Evolutionary conservation across 2,113 vertebrate genomes (phyloP), one percentile per base, ranked within the genome.

Genomic region (Chrysemys picta): DNA sequence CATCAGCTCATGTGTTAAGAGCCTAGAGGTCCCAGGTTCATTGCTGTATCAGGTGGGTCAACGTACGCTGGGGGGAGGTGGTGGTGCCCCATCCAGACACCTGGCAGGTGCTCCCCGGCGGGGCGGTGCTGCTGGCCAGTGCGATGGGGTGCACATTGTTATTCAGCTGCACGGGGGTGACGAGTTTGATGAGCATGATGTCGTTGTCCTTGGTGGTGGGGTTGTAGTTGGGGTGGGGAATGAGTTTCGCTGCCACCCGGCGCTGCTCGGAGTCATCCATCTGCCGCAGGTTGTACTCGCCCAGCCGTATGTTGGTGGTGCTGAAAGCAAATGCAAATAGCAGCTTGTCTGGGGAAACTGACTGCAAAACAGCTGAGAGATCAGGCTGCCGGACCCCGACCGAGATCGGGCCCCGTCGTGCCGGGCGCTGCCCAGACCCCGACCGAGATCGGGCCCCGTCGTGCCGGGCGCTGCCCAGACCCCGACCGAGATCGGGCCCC

Each of bases 71-170:
- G 79, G 97, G 97, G 91, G 97, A 98, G 97, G 98, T 98, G 27
- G 98, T 99, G 96, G 98, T 98, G 85, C 99, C 98, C 98, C 99
- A 99, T 91, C 98, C 99, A 0, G 98, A 98, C 49, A 99, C 98
- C 49, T 1, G 83, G 78, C 99, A 99, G 69, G 2, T n/a, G 93
- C 97, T 98, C 22, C 98, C 98, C 1, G 98, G 95, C 0, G 90
- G 0, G 9, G 98, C 98, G 2, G 99, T 99, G 95, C 86, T 95
- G 5, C 96, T 94, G 19, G 99, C 98, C 96, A 99, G 96, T 3
- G 98, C 47, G 83, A 99, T 96, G 14, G 98, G 96, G 0, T 45
- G 80, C 89, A 99, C 98, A 1, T 98, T 98, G 85, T 27, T 56
- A 89, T 97, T 99, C n/a, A 99, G 53, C 69, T 19, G 2, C 93